These are phyloP conservation scores for Molossus alvarezi DNA, from an alignment of 2,797 vertebrate genomes.

Conservation along the genomic window DNA sequence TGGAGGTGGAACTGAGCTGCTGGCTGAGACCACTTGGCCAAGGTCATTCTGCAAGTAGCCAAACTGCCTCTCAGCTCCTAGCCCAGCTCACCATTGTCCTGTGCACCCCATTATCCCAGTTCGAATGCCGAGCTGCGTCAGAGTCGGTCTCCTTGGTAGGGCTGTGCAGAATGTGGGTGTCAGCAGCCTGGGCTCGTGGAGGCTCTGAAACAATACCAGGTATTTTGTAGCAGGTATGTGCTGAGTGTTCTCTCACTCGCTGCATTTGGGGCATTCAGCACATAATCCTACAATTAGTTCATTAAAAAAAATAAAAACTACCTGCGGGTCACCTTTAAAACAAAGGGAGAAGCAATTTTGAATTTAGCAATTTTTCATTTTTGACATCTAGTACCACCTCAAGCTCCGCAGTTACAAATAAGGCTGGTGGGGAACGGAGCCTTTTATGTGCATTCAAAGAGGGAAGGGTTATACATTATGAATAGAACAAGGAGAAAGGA, in stretches of 20 bases:
- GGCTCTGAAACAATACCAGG: conserved; percentile 76
- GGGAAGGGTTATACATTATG: conserved; percentile 82
- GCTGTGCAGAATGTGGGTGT: conserved; percentile 67
- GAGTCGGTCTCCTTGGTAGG: background rate
- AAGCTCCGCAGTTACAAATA: conserved; percentile 82
- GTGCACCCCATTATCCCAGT: accelerated
- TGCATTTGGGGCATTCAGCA: conserved; percentile 80
- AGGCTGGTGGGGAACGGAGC: conserved; percentile 52
- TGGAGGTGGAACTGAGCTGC: background rate
- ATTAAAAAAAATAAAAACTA: conserved; percentile 71
- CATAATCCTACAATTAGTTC: conserved; percentile 83
- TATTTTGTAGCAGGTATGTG: conserved; percentile 81
- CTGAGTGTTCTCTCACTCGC: conserved; percentile 82
- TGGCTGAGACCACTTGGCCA: conserved; percentile 38
- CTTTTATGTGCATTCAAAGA: conserved; percentile 77
- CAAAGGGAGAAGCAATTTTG: conserved; percentile 84
- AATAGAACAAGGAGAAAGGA: conserved; percentile 69
- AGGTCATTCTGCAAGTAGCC: conserved; percentile 44
- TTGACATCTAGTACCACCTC: conserved; percentile 77
- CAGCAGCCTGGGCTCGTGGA: conserved; percentile 77
- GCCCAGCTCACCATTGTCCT: background rate
- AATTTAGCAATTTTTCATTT: conserved; percentile 85
- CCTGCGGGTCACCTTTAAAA: conserved; percentile 86
- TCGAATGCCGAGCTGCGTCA: background rate
- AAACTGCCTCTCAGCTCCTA: background rate